Conservation (phyloP, 2,888 invertebrate genomes). For the Meteorus cinctellus region DNA sequence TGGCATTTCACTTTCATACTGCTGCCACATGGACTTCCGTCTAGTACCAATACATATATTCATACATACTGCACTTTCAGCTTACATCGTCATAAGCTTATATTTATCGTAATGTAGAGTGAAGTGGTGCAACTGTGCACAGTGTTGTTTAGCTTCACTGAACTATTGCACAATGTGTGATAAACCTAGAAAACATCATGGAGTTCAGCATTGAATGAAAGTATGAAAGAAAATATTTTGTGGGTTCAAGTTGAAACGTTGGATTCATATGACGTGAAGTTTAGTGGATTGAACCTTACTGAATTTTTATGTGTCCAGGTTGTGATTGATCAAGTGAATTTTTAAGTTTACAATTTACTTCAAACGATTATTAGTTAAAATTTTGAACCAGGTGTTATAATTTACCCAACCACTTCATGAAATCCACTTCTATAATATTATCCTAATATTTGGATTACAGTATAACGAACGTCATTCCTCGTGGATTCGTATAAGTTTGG, state of each 20-base stretch:
- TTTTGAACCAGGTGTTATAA: too few species aligned
- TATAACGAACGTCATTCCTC: too few species aligned
- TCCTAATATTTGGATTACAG: too few species aligned
- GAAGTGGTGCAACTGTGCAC: constrained; percentile 35
- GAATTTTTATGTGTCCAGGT: too few species aligned
- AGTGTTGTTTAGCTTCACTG: background rate
- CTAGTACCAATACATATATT: background rate
- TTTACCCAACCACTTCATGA: too few species aligned
- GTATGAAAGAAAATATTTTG: background rate
- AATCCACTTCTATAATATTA: too few species aligned
- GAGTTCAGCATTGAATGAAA: background rate
- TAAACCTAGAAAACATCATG: background rate
- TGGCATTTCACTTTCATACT: constrained; percentile 42
- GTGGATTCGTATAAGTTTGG: too few species aligned
- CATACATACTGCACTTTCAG: constrained; percentile 7
- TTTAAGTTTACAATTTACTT: too few species aligned
- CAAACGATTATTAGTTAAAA: too few species aligned
- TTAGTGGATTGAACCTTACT: background rate
- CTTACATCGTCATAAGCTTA: constrained; percentile 39
- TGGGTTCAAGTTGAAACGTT: background rate
- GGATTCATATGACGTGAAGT: background rate
- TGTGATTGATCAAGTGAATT: too few species aligned
- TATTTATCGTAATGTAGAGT: constrained; percentile 27
- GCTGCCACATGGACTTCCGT: constrained; percentile 26
- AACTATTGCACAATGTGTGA: background rate